A percentile compares a stretch with the other conserved stretches of the same genome.
These are phyloP conservation scores for Campopleginae sp. DNA, from an alignment of 2,888 invertebrate genomes.

Conservation along the genomic window DNA sequence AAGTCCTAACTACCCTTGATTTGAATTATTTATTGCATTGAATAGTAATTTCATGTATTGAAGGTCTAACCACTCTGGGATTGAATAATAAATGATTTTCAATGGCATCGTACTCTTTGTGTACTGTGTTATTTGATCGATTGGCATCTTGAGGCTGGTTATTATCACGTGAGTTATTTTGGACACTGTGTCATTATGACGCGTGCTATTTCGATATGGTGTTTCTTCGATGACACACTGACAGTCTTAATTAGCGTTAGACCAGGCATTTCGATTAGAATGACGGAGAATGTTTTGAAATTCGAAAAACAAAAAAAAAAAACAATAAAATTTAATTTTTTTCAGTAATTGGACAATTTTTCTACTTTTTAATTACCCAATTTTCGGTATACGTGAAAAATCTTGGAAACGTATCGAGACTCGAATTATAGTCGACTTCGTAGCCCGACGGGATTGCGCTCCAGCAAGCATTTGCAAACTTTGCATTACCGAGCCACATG, in stretches of 20 bases:
- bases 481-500: slow-evolving; percentile 80
- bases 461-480: slow-evolving; percentile 78
- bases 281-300: background rate
- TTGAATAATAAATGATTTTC: too few relatives aligned
- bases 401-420: slow-evolving; percentile 76
- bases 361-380: slow-evolving; percentile 72
- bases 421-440: slow-evolving; percentile 73
- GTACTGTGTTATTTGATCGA: too few relatives aligned
- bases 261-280: background rate
- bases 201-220: too few relatives aligned
- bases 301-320: background rate
- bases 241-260: background rate
- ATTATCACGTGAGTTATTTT: too few relatives aligned
- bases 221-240: too few relatives aligned
- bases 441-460: slow-evolving; percentile 80
- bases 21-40: too few relatives aligned
- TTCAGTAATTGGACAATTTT: background rate
- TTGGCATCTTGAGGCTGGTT: too few relatives aligned
- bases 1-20: too few relatives aligned
- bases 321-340: background rate
- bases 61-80: too few relatives aligned
- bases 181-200: too few relatives aligned
- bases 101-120: too few relatives aligned
- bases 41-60: too few relatives aligned
- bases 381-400: slow-evolving; percentile 77